A percentile compares a stretch with the other conserved stretches of the same genome.
Evolutionary conservation across 2,888 invertebrate genomes (phyloP).

Genomic region (Dasypolia templi): DNA sequence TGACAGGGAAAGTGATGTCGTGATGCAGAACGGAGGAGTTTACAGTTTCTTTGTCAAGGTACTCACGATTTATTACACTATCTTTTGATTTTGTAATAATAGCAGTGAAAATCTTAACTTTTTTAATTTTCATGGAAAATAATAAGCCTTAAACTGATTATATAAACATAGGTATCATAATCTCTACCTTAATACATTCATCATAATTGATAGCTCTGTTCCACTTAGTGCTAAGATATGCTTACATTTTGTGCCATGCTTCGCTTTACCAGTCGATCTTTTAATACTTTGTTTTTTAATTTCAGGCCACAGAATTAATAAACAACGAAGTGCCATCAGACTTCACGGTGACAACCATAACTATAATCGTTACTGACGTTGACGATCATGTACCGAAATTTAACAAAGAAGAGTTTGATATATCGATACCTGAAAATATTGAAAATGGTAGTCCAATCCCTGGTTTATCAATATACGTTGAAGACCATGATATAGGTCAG

Average conservation of each 20-base stretch:
- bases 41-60: conserved; percentile 93
- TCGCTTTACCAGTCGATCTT: not conserved
- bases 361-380: conserved; percentile 94
- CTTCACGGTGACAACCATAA: conserved; percentile 92
- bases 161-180: not conserved
- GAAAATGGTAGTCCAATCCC: conserved; percentile 92
- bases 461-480: conserved; percentile 93
- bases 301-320: conserved; percentile 93
- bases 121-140: not conserved
- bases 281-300: conserved; percentile 28
- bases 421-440: conserved; percentile 94
- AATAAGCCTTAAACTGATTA: not conserved
- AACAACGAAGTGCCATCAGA: conserved; percentile 93
- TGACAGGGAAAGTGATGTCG: conserved; percentile 93
- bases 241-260: not conserved
- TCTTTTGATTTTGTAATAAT: not conserved
- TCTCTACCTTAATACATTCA: not conserved
- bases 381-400: conserved; percentile 94
- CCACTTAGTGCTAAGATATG: not conserved
- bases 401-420: conserved; percentile 91
- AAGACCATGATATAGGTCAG: conserved; percentile 93
- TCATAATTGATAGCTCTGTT: not conserved
- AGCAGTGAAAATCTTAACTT: too few species aligned
- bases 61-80: conserved; percentile 41
- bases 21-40: conserved; percentile 94